Conservation (phyloP, 2,113 vertebrate genomes). For the Hippocampus abdominalis region DNA sequence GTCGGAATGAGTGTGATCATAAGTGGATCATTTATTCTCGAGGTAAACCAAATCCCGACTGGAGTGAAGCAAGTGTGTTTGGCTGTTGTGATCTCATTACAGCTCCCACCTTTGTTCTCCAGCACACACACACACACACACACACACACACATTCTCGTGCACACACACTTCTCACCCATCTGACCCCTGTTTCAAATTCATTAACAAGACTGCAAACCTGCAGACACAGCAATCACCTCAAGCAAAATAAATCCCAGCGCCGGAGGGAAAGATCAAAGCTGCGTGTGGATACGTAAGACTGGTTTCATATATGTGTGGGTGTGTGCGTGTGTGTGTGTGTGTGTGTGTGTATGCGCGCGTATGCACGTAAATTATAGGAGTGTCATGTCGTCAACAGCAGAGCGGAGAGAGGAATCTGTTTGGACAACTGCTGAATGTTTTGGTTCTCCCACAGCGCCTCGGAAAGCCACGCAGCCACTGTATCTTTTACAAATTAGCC, state of each 20-base stretch:
- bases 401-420: slow-evolving; percentile 67
- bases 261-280: slow-evolving; percentile 46
- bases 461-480: slow-evolving; percentile 66
- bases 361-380: slow-evolving; percentile 50
- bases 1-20: slow-evolving; percentile 2
- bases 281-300: slow-evolving; percentile 17
- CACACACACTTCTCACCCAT: slow-evolving; percentile 57
- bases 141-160: slow-evolving; percentile 6
- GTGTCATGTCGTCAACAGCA: slow-evolving; percentile 50
- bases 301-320: background rate
- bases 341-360: slow-evolving; percentile 11
- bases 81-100: slow-evolving; percentile 31
- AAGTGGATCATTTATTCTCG: slow-evolving; percentile 20
- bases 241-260: slow-evolving; percentile 67
- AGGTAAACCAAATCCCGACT: slow-evolving; percentile 31
- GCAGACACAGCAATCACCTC: slow-evolving; percentile 71
- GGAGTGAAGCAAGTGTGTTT: slow-evolving; percentile 45
- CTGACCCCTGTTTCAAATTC: slow-evolving; percentile 69
- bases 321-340: slow-evolving; percentile 22
- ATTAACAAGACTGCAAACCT: slow-evolving; percentile 71
- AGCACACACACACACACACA: slow-evolving; percentile 13
- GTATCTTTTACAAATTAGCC: slow-evolving; percentile 78
- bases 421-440: slow-evolving; percentile 79
- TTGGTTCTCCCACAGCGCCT: slow-evolving; percentile 70
- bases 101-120: slow-evolving; percentile 21